phyloP scores from a whole-genome alignment of 2,888 invertebrate genomes.

The Hydraecia micacea region DNA sequence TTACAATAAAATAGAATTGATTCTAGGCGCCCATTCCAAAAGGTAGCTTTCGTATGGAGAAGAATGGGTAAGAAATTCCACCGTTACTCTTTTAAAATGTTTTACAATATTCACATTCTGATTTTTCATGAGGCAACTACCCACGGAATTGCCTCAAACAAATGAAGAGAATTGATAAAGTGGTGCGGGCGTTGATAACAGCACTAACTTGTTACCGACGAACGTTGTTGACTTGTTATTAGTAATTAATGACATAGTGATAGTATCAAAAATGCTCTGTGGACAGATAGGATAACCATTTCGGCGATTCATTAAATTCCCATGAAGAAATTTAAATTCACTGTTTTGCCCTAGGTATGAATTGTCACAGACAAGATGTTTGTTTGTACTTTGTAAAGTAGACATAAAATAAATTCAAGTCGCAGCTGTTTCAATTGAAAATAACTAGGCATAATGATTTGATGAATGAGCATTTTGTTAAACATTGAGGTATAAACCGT shows the following conservation, averaged over 20 bases:
- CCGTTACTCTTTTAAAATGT: no score
- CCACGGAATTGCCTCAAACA: not conserved
- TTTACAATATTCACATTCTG: not conserved
- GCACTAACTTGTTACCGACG: not conserved
- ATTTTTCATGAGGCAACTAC: slow-evolving; percentile 3
- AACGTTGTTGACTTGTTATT: not conserved
- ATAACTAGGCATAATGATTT: not conserved
- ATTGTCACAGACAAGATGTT: not conserved
- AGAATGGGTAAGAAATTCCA: no score
- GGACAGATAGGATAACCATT: not conserved
- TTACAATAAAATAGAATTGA: no score
- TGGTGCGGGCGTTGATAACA: not conserved
- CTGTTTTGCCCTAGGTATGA: not conserved
- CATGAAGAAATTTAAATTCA: not conserved
- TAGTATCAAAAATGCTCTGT: slow-evolving; percentile 4
- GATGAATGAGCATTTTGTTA: not conserved
- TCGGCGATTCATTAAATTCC: not conserved
- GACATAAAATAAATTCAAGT: not conserved
- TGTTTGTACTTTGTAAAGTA: not conserved
- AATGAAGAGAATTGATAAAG: not conserved
- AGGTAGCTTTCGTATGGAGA: no score
- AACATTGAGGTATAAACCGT: not conserved
- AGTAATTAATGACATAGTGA: slow-evolving; percentile 12
- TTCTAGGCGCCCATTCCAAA: no score
- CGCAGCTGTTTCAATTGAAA: not conserved